A percentile compares a stretch with the other conserved stretches of the same genome.
phyloP scores from a whole-genome alignment of 2,113 vertebrate genomes.

The Plestiodon gilberti region DNA sequence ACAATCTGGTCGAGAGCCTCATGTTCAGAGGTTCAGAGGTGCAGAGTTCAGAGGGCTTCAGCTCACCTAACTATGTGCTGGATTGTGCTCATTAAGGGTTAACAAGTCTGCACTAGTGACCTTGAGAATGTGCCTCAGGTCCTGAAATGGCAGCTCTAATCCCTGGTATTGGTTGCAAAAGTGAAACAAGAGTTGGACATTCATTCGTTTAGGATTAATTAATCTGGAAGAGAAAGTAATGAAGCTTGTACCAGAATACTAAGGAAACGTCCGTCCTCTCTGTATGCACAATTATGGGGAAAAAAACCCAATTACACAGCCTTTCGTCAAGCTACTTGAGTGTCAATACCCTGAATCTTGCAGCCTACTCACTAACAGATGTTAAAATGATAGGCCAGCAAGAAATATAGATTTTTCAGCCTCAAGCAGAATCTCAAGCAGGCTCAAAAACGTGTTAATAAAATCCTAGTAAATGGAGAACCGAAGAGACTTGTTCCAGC shows the following conservation, averaged over 20 bases:
- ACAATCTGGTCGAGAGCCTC: too few species aligned
- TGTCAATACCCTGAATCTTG: slow-evolving; percentile 12
- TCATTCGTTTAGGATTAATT: slow-evolving; percentile 15
- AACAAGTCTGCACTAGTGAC: not conserved
- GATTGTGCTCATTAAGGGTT: not conserved
- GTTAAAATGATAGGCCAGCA: slow-evolving; percentile 47
- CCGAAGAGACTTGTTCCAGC: slow-evolving; percentile 60
- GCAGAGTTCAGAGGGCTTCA: not conserved
- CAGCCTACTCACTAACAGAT: slow-evolving; percentile 46
- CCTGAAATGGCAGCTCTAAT: not conserved
- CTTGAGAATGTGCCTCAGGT: not conserved
- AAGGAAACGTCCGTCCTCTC: slow-evolving; percentile 44
- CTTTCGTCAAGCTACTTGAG: slow-evolving; percentile 14
- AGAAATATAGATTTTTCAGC: slow-evolving; percentile 45
- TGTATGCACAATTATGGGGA: slow-evolving; percentile 4
- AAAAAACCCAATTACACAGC: slow-evolving; percentile 17
- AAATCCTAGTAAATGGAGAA: slow-evolving; percentile 61
- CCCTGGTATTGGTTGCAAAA: slow-evolving; percentile 1
- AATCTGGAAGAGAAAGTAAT: not conserved
- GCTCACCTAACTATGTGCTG: not conserved
- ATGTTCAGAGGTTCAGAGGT: not conserved
- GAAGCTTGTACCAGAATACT: not conserved
- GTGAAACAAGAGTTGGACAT: not conserved
- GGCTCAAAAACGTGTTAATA: slow-evolving; percentile 65
- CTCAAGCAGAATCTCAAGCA: slow-evolving; percentile 50